Evolutionary conservation across 2,797 vertebrate species (phyloP).

Genomic region (Liasis olivaceus): DNA sequence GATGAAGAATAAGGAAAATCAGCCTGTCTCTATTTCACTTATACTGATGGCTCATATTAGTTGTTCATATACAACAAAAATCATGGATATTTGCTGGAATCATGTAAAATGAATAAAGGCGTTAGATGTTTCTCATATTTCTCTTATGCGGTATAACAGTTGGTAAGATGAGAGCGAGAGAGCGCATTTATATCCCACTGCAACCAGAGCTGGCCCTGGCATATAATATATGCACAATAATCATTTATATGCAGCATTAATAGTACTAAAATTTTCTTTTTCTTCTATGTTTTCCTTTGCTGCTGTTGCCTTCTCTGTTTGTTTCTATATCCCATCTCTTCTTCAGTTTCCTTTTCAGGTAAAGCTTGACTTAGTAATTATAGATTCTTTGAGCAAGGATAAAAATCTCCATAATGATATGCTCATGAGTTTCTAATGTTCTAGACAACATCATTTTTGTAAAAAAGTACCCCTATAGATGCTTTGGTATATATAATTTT

Average conservation of each 20-base stretch:
- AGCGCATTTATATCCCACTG: background rate
- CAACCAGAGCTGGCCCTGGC: background rate
- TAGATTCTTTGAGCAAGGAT: background rate
- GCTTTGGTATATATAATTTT: background rate
- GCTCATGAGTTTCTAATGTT: background rate
- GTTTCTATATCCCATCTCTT: conserved; percentile 11
- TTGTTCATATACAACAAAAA: background rate
- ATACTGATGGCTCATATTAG: background rate
- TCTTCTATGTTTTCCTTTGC: conserved; percentile 42
- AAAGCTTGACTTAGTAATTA: conserved; percentile 17
- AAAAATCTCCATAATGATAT: background rate
- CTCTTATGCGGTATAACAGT: background rate
- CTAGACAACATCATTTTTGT: background rate
- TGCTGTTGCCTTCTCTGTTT: conserved; percentile 24
- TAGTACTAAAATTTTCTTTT: conserved; percentile 21
- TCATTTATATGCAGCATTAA: background rate
- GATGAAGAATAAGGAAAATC: background rate
- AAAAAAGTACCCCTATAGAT: background rate
- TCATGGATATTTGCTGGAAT: background rate
- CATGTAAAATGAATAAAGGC: background rate
- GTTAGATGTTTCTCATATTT: background rate
- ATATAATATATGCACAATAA: conserved; percentile 16
- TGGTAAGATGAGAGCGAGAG: background rate
- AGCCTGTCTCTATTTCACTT: background rate
- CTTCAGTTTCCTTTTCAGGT: conserved; percentile 30